Conservation (phyloP, 2,888 invertebrate species). For the Apodemia mormo region DNA sequence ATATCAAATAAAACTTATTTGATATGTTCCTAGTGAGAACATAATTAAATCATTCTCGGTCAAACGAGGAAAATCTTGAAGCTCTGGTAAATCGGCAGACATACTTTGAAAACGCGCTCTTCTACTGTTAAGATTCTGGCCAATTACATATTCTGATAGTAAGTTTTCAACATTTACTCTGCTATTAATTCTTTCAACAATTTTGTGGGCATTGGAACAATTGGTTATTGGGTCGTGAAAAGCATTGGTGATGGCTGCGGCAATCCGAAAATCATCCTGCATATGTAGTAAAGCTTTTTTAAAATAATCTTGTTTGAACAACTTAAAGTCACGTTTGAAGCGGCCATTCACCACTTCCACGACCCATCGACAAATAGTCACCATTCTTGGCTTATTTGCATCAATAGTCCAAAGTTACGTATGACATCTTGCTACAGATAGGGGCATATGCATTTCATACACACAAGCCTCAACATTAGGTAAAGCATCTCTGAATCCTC, state of each 20-base stretch:
- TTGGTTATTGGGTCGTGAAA: conserved; percentile 22
- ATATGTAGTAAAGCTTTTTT: conserved; percentile 21
- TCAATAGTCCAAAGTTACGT: conserved; percentile 20
- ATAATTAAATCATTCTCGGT: conserved; percentile 20
- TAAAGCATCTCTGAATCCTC: conserved; percentile 13
- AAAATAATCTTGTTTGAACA: conserved; percentile 26
- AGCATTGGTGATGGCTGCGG: conserved; percentile 25
- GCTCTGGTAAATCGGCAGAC: conserved; percentile 20
- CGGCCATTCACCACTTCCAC: conserved; percentile 19
- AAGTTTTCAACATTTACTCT: conserved; percentile 23
- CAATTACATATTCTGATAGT: conserved; percentile 23
- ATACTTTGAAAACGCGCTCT: conserved; percentile 20
- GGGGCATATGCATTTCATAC: conserved; percentile 23
- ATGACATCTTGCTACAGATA: conserved; percentile 19
- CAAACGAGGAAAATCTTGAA: conserved; percentile 23
- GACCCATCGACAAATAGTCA: conserved; percentile 16
- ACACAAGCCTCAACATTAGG: conserved; percentile 19
- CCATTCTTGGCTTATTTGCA: conserved; percentile 19
- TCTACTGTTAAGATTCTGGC: conserved; percentile 23
- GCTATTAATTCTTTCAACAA: conserved; percentile 25
- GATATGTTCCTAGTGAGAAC: conserved; percentile 21
- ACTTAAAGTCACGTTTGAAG: conserved; percentile 22
- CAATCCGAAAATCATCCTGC: conserved; percentile 22
- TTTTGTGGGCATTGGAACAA: conserved; percentile 26
- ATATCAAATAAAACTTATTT: conserved; percentile 21